Percentiles rank a stretch among this genome's conserved stretches.
Evolutionary conservation across 2,113 vertebrate genomes (phyloP).

Genomic region (Heterotilapia buettikoferi): DNA sequence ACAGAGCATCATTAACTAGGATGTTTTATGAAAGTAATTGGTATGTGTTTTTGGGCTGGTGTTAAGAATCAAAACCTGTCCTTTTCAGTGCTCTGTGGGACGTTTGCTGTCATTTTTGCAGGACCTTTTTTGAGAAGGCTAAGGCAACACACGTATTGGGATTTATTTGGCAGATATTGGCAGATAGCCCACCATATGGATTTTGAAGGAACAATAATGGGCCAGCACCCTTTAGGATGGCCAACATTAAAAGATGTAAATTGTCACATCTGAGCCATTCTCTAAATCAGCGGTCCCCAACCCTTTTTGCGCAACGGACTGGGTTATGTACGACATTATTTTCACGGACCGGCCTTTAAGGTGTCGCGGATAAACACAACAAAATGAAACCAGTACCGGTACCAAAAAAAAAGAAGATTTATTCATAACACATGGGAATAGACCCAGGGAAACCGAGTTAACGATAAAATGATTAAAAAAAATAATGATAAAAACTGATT

Average conservation of each 20-base stretch:
- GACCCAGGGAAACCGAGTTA: background rate
- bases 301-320: background rate
- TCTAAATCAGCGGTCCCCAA: background rate
- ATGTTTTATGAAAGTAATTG: background rate
- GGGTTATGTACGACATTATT: background rate
- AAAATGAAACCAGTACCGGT: background rate
- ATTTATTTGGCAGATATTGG: background rate
- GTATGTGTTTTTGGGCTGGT: background rate
- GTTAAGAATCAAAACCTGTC: background rate
- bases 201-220: background rate
- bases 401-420: background rate
- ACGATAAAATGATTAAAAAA: background rate
- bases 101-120: background rate
- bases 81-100: background rate
- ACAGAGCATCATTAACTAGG: background rate
- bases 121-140: background rate
- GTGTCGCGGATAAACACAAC: background rate
- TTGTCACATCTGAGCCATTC: background rate
- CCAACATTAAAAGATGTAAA: background rate
- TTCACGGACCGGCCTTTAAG: background rate
- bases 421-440: background rate
- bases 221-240: background rate
- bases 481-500: background rate
- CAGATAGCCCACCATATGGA: background rate
- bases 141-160: background rate